Conservation (phyloP, 2,888 invertebrate species). For the Laothoe populi region DNA sequence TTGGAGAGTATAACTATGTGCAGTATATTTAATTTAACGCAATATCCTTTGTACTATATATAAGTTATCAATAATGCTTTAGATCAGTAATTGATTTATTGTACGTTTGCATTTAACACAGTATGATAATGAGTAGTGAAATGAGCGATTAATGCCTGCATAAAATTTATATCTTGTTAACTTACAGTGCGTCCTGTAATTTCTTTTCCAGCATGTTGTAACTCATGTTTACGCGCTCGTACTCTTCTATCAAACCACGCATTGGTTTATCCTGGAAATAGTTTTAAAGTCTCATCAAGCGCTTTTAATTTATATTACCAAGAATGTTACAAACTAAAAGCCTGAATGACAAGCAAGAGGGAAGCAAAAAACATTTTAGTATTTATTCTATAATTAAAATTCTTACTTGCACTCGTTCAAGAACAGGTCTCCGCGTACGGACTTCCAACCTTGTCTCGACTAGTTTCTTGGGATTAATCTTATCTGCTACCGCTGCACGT, state of each 20-base stretch:
- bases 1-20: no score
- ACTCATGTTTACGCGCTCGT: constrained; percentile 88
- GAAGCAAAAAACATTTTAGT: no score
- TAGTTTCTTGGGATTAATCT: constrained; percentile 91
- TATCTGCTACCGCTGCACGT: constrained; percentile 90
- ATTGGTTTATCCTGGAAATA: constrained; percentile 88
- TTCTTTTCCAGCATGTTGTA: constrained; percentile 87
- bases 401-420: constrained; percentile 84
- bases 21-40: no score
- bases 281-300: background rate
- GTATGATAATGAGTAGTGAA: no score
- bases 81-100: no score
- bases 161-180: constrained; percentile 33
- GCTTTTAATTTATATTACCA: no score
- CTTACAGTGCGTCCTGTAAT: constrained; percentile 88
- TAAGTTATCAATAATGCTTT: no score
- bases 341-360: no score
- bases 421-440: constrained; percentile 90
- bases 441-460: constrained; percentile 95
- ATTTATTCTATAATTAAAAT: background rate
- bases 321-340: no score
- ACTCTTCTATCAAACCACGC: constrained; percentile 89
- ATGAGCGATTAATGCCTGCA: no score
- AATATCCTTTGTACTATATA: no score
- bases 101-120: no score